These are phyloP conservation scores for Leptopterna dolabrata DNA, from an alignment of 2,888 invertebrate genomes.

Conservation along the genomic window DNA sequence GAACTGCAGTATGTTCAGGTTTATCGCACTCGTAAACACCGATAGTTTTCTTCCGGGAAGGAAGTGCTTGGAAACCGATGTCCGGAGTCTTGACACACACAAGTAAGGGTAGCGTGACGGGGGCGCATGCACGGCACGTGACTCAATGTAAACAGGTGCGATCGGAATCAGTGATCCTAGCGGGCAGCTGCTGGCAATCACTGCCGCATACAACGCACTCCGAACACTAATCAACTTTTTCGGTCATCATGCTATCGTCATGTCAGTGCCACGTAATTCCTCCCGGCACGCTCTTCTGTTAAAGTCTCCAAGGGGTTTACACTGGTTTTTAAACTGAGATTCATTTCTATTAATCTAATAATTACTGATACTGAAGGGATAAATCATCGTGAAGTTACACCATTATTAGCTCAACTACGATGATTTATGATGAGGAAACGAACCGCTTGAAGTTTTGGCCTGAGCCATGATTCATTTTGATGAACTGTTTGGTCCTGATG, in stretches of 20 bases:
- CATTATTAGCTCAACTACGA: no score
- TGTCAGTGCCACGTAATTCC: neutral
- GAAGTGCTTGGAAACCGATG: neutral
- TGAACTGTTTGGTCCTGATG: no score
- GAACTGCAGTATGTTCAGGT: neutral
- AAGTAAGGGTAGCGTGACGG: neutral
- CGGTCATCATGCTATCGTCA: slow-evolving; percentile 17
- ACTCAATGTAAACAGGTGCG: slow-evolving; percentile 29
- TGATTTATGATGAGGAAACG: no score
- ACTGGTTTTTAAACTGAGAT: neutral
- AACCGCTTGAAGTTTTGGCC: no score
- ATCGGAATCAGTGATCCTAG: slow-evolving; percentile 1
- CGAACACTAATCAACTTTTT: slow-evolving; percentile 21
- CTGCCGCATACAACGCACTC: slow-evolving; percentile 11
- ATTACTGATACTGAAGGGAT: neutral
- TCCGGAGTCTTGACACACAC: neutral
- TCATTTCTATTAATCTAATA: neutral
- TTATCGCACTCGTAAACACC: neutral
- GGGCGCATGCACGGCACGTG: slow-evolving; percentile 18
- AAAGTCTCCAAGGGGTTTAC: neutral
- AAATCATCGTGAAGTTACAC: no score
- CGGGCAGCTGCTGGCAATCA: slow-evolving; percentile 11
- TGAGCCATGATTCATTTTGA: no score
- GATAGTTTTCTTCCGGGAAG: neutral
- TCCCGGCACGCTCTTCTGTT: neutral